A percentile compares a stretch with the other conserved stretches of the same genome.
phyloP scores from a whole-genome alignment of 1,140 invertebrate species.

The Macrosteles quadrilineatus region DNA sequence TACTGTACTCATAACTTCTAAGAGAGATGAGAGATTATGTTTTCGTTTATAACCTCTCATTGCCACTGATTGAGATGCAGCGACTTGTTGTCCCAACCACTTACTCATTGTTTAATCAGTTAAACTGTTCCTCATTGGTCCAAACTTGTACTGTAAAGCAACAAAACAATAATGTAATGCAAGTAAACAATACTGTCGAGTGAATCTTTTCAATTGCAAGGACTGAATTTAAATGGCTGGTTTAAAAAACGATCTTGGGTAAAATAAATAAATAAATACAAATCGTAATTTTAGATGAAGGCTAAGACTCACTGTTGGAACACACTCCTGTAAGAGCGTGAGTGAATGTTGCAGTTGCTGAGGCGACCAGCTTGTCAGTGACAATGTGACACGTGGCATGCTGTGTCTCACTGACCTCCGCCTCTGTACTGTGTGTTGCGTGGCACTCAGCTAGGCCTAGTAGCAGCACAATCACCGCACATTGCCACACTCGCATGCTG shows the following conservation, averaged over 20 bases:
- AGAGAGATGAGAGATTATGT: no score
- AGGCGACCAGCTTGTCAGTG: constrained; percentile 46
- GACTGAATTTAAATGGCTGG: neutral
- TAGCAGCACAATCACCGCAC: no score
- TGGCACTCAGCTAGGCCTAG: neutral
- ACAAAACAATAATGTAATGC: no score
- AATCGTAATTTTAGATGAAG: neutral
- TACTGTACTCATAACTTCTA: no score
- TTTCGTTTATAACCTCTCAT: no score
- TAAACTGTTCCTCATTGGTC: no score
- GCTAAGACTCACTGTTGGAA: constrained; percentile 45
- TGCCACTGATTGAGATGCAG: no score
- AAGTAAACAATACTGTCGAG: no score
- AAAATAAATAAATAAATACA: neutral
- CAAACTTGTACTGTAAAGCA: no score
- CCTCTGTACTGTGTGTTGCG: constrained; percentile 18
- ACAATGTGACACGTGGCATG: constrained; percentile 47
- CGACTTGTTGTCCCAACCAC: no score
- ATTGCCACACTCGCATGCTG: neutral
- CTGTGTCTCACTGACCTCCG: constrained; percentile 43
- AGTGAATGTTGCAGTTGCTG: constrained; percentile 48
- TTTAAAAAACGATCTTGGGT: neutral
- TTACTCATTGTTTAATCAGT: no score
- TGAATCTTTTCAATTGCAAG: no score
- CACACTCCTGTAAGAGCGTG: constrained; percentile 49